Percentiles rank a stretch among this genome's conserved stretches.
phyloP scores from a whole-genome alignment of 2,113 vertebrate genomes.

The Gobius niger region DNA sequence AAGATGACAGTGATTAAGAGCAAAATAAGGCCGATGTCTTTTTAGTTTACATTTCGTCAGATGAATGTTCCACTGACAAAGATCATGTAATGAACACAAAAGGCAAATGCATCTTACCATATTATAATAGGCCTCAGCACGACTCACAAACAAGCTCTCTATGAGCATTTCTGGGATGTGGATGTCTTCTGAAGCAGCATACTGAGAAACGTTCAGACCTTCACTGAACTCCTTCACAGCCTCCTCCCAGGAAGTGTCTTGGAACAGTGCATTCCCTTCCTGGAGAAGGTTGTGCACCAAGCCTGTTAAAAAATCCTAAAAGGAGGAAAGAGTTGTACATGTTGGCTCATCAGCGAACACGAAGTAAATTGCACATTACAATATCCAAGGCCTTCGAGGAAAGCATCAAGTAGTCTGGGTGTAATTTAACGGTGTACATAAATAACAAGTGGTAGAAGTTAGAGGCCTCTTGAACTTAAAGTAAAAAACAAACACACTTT shows the following conservation, averaged over 20 bases:
- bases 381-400: too few species aligned
- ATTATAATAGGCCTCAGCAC: constrained; percentile 85
- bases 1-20: neutral
- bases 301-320: constrained; percentile 85
- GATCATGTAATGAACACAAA: neutral
- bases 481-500: neutral
- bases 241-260: constrained; percentile 79
- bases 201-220: constrained; percentile 84
- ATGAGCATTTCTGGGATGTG: constrained; percentile 80
- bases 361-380: too few species aligned
- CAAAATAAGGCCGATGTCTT: too few species aligned
- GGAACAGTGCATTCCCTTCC: constrained; percentile 88
- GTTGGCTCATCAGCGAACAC: too few species aligned
- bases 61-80: too few species aligned
- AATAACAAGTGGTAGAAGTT: neutral
- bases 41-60: too few species aligned
- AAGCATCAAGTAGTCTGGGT: neutral
- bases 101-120: constrained; percentile 79
- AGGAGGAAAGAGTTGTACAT: neutral
- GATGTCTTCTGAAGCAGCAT: constrained; percentile 82
- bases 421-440: neutral
- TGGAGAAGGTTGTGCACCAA: constrained; percentile 88
- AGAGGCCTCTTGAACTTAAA: neutral
- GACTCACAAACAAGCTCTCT: constrained; percentile 89
- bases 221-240: constrained; percentile 86